Base-by-base conservation (phyloP, 2,888 invertebrate genomes). In the Meiosimyza platycephala region DNA sequence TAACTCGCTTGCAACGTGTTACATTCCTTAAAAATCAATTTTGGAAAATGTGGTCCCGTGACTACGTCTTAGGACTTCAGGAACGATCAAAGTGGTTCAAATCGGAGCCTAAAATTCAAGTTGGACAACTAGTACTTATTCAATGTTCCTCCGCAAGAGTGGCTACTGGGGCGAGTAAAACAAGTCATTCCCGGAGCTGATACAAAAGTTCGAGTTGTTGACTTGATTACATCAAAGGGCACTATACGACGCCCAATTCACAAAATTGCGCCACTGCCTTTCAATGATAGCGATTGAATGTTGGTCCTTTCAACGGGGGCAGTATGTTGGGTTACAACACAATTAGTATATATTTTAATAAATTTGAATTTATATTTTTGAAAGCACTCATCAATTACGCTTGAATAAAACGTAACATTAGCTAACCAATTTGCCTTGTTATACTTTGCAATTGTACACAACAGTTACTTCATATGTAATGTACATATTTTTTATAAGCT, bases 111-210 rank as follows among this genome's bases (percentile, higher is more conserved):
- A 54, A 54, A 2, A 55, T 74, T 9, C 52, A 55, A 55, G 5
- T n/a, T 55, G 75, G 69, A 16, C 55, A 72, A 50, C 18, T 78
- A 2, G 75, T 75, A 3, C 63, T 76, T 12, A 51, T 77, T 6
- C 76, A 73, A 72, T 50, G 57, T 48, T 50, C 75, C 76, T 9
- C 75, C 75, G 13, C 74, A 77, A 40, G 64, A 74, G 15, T 78
- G 76, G 74, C 15, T 72, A 12, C 57, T 78, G 1, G 73, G 71
- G 40, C 65, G 76, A 11, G 60, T 72, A 2, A 71, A 16, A 15
- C 54, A 66, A 6, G 16, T 60, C 3, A 60, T 73, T 22, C 48
- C 63, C 15, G 74, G 72, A 13, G 16, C 65, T 15, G 73, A 77
- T 71, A 73, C 72, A 9, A 71, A 65, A n/a, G 73, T 76, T 6